Percentiles rank a stretch among this genome's conserved stretches.
Conservation (phyloP, 2,113 vertebrate species). For the Cyphomyrus plagiostoma region DNA sequence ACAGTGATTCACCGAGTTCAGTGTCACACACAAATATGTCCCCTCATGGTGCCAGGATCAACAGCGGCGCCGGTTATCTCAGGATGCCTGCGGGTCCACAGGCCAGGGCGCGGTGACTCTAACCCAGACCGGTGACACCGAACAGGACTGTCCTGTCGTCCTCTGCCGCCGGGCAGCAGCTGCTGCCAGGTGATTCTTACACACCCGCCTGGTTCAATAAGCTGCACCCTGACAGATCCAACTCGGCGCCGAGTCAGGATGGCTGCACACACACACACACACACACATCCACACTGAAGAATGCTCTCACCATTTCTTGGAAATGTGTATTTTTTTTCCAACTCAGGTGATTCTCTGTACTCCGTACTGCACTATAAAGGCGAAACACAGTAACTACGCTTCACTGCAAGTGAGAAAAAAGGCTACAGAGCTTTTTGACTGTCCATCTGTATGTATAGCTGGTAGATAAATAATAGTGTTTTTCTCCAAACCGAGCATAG, state of each 20-base stretch:
- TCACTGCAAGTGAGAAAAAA: background rate
- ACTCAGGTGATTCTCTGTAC: background rate
- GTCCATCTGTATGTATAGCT: background rate
- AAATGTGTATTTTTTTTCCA: background rate
- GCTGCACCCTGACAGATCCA: conserved; percentile 7
- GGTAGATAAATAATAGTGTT: background rate
- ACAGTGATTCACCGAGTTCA: background rate
- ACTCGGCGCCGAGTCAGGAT: background rate
- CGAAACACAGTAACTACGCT: background rate
- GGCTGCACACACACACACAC: background rate
- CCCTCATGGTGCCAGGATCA: background rate
- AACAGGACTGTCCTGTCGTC: background rate
- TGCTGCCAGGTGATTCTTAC: background rate
- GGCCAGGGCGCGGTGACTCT: background rate
- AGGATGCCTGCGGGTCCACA: background rate
- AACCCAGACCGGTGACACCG: background rate
- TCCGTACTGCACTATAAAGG: background rate
- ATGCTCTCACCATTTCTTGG: background rate
- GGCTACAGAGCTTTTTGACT: background rate
- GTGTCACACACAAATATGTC: background rate
- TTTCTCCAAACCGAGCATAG: background rate
- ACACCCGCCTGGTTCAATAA: conserved; percentile 3
- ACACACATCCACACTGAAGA: background rate
- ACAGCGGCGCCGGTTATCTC: background rate
- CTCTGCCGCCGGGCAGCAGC: background rate